Percentiles rank a stretch among this genome's conserved stretches.
phyloP scores from a whole-genome alignment of 2,797 vertebrate species.

The Atherinosoma microstoma region DNA sequence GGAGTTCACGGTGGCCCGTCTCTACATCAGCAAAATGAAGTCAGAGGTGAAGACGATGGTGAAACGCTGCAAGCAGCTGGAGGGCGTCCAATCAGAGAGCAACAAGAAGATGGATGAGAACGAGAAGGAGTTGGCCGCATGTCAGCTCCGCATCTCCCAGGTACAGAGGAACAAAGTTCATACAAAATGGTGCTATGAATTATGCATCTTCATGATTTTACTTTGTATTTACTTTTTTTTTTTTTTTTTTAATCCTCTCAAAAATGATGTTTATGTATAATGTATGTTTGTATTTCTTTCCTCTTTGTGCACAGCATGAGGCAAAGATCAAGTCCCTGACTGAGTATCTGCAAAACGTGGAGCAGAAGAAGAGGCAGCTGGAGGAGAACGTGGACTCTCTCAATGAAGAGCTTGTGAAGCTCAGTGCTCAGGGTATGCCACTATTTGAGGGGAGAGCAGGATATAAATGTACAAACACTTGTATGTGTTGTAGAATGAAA shows the following conservation, averaged over 20 bases:
- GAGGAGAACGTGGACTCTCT: constrained; percentile 98
- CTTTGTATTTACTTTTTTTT: neutral
- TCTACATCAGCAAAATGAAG: constrained; percentile 99
- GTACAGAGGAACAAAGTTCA: constrained; percentile 65
- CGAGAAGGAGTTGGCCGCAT: constrained; percentile 94
- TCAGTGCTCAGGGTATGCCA: constrained; percentile 91
- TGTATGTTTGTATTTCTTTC: too few species aligned
- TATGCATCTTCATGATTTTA: neutral
- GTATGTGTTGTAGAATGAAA: neutral
- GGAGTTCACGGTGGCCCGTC: constrained; percentile 95
- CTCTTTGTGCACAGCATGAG: constrained; percentile 86
- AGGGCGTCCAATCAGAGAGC: constrained; percentile 92
- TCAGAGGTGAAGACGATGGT: constrained; percentile 97
- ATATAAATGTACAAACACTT: neutral
- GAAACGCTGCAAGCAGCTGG: constrained; percentile 95
- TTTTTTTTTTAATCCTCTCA: too few species aligned
- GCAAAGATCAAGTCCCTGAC: constrained; percentile 98
- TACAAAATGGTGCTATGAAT: neutral
- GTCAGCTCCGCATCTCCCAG: constrained; percentile 96
- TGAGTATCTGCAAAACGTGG: constrained; percentile 97
- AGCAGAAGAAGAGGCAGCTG: constrained; percentile 96
- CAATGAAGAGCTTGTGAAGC: constrained; percentile 94
- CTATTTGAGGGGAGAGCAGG: neutral
- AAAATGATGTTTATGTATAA: too few species aligned
- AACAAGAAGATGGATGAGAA: constrained; percentile 97